phyloP scores from a whole-genome alignment of 2,113 vertebrate genomes.

The Vulpes lagopus region DNA sequence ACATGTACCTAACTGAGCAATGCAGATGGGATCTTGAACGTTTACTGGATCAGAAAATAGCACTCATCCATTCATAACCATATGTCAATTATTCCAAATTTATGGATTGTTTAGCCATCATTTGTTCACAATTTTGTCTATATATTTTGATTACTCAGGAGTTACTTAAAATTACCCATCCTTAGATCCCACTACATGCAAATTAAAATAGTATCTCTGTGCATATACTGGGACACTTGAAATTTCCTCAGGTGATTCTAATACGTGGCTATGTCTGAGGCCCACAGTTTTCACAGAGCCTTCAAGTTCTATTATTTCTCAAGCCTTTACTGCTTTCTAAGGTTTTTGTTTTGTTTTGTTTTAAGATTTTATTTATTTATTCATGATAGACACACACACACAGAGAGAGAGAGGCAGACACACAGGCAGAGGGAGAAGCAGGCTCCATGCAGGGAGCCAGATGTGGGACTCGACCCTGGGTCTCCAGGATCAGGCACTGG shows the following conservation, averaged over 20 bases:
- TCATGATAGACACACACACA: no score
- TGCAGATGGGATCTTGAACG: not conserved
- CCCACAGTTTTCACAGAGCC: not conserved
- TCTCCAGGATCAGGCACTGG: no score
- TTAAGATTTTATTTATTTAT: no score
- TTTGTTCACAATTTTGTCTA: not conserved
- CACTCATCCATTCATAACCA: not conserved
- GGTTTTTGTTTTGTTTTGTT: no score
- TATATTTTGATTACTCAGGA: slow-evolving; percentile 24
- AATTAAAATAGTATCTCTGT: not conserved
- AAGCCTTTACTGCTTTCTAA: not conserved
- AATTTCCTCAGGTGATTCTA: not conserved
- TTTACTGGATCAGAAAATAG: not conserved
- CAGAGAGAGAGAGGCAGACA: no score
- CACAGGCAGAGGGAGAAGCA: no score
- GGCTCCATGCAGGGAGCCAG: no score
- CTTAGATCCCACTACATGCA: not conserved
- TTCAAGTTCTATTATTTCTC: not conserved
- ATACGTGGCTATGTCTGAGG: not conserved
- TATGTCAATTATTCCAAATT: not conserved
- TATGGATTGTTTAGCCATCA: not conserved
- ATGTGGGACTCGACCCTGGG: no score
- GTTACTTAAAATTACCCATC: not conserved
- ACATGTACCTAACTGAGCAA: not conserved
- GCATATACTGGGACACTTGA: not conserved